Evolutionary conservation across 2,113 vertebrate species (phyloP).

Genomic region (Menura novaehollandiae): DNA sequence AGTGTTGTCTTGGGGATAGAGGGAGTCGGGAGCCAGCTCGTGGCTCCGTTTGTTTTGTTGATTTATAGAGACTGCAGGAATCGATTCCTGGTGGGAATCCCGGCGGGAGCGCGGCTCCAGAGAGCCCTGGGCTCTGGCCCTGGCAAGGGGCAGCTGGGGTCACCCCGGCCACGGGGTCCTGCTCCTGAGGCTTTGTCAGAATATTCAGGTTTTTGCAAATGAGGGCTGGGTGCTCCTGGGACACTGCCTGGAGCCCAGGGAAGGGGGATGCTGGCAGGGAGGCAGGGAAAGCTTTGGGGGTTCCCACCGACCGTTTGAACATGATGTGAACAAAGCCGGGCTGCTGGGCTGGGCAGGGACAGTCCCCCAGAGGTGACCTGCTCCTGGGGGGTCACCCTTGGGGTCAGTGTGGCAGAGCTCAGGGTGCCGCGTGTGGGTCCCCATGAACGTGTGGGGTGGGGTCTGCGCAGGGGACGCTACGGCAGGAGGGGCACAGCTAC

Average conservation of each 20-base stretch:
- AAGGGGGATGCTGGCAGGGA: background rate
- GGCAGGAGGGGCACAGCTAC: background rate
- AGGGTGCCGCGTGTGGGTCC: background rate
- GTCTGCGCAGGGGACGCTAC: background rate
- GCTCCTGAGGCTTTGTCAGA: background rate
- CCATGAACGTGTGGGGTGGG: background rate
- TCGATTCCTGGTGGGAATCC: background rate
- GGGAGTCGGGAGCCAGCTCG: background rate
- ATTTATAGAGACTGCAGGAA: background rate
- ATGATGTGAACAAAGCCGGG: background rate
- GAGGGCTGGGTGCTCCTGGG: background rate
- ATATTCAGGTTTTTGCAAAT: background rate
- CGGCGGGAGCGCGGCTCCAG: rapidly evolving
- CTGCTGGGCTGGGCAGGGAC: background rate
- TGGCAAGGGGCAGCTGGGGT: background rate
- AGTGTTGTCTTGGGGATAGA: constrained; percentile 27
- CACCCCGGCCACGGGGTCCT: rapidly evolving
- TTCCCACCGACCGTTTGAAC: rapidly evolving
- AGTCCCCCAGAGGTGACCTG: background rate
- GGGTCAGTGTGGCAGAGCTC: background rate
- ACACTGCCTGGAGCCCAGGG: background rate
- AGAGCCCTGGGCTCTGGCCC: background rate
- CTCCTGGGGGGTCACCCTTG: background rate
- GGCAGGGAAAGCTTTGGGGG: background rate
- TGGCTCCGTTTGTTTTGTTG: constrained; percentile 34